Conservation (phyloP, 2,888 invertebrate species). For the Callinectes sapidus region DNA sequence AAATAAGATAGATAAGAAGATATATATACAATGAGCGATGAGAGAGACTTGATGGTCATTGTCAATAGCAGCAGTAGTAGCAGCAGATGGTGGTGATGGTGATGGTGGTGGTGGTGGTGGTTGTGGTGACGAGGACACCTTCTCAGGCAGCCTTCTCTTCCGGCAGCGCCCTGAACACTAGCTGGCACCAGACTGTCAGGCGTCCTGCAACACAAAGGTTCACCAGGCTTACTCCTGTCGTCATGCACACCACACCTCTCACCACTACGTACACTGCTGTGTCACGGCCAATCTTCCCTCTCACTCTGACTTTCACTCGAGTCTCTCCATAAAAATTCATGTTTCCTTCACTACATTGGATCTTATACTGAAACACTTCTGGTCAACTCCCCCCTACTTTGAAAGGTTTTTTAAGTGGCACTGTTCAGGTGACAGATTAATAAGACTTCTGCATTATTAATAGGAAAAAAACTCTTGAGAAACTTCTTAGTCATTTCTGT, state of each 20-base stretch:
- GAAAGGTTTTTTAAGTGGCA: not conserved
- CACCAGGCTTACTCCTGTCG: not conserved
- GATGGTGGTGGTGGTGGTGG: not conserved
- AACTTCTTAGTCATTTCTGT: not conserved
- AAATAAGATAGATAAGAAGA: not conserved
- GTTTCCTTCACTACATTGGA: too few species aligned
- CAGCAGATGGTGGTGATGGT: not conserved
- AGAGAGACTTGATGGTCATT: not conserved
- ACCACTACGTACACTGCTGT: not conserved
- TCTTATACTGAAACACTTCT: too few species aligned
- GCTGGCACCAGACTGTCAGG: constrained; percentile 34
- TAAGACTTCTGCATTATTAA: not conserved
- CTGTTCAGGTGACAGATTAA: not conserved
- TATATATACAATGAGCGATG: not conserved
- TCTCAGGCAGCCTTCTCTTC: constrained; percentile 38
- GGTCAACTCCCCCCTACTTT: too few species aligned
- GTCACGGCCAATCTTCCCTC: not conserved
- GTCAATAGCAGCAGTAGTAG: not conserved
- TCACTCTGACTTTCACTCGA: not conserved
- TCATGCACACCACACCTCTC: not conserved
- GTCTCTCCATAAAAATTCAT: not conserved
- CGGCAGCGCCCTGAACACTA: constrained; percentile 40
- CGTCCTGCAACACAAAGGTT: constrained; percentile 7
- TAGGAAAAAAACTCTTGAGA: too few species aligned
- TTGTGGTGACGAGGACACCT: not conserved